Percentiles rank a stretch among this genome's conserved stretches.
These are phyloP conservation scores for Antigone vipio DNA, from an alignment of 2,113 vertebrate genomes.

Conservation along the genomic window DNA sequence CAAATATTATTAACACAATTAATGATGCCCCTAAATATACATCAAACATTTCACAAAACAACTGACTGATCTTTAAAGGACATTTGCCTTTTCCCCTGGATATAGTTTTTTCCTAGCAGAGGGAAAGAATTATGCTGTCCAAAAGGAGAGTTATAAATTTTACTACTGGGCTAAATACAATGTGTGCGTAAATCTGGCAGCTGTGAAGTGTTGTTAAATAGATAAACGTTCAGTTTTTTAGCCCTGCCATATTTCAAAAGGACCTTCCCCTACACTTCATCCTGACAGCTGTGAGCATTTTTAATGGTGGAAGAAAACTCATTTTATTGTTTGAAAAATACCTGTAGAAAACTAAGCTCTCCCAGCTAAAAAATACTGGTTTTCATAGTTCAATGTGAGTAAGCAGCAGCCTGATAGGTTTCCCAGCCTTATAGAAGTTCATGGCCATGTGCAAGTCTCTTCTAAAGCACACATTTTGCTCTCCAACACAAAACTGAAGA, in stretches of 20 bases:
- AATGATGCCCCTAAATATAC: neutral
- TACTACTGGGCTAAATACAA: slow-evolving; percentile 17
- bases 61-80: neutral
- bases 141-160: slow-evolving; percentile 47
- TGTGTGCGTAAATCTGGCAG: slow-evolving; percentile 15
- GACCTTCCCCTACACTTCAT: neutral
- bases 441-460: neutral
- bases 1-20: neutral
- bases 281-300: neutral
- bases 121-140: slow-evolving; percentile 3
- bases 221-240: slow-evolving; percentile 31
- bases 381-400: neutral
- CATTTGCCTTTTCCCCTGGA: neutral
- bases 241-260: neutral
- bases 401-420: neutral
- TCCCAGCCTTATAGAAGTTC: neutral
- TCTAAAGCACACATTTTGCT: neutral
- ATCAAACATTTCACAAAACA: neutral
- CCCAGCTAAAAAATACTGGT: neutral
- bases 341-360: neutral
- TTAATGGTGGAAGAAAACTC: neutral
- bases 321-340: slow-evolving; percentile 20
- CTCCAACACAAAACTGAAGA: neutral
- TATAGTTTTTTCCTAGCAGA: neutral
- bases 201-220: slow-evolving; percentile 38